These are phyloP conservation scores for Tachina fera DNA, from an alignment of 2,888 invertebrate species.

Conservation along the genomic window DNA sequence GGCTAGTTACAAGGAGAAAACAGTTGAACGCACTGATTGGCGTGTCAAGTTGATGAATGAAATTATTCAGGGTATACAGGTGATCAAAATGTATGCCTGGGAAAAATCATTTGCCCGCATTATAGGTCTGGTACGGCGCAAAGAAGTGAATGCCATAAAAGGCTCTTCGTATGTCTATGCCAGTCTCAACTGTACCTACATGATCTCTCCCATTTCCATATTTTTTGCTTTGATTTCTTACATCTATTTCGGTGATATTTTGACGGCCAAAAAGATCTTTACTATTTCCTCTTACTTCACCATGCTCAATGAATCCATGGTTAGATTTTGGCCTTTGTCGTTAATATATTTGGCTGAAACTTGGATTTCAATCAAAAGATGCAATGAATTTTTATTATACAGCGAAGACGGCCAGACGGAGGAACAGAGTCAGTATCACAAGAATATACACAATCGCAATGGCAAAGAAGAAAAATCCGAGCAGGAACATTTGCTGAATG, in stretches of 20 bases:
- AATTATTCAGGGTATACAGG: conserved; percentile 91
- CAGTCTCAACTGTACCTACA: conserved; percentile 88
- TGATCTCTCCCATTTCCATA: conserved; percentile 91
- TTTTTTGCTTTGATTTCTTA: conserved; percentile 90
- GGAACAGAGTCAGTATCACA: conserved; percentile 47
- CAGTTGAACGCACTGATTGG: conserved; percentile 92
- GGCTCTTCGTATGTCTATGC: conserved; percentile 88
- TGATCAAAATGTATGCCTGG: conserved; percentile 96
- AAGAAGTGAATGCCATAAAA: conserved; percentile 88
- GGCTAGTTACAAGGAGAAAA: conserved; percentile 86
- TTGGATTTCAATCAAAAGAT: conserved; percentile 88
- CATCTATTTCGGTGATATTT: conserved; percentile 85
- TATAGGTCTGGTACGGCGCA: conserved; percentile 88
- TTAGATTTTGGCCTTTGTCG: conserved; percentile 91
- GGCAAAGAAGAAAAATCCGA: conserved; percentile 59
- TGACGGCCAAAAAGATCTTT: conserved; percentile 91
- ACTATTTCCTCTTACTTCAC: conserved; percentile 92
- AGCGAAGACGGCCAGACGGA: conserved; percentile 70
- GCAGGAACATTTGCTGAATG: conserved; percentile 16
- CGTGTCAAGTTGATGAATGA: conserved; percentile 95
- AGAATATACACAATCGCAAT: conserved; percentile 37
- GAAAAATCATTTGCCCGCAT: conserved; percentile 90
- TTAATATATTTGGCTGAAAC: conserved; percentile 91
- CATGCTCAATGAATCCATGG: conserved; percentile 89
- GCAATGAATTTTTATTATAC: conserved; percentile 86